These are phyloP conservation scores for Cheilosia vulpina DNA, from an alignment of 2,888 invertebrate genomes.

Conservation along the genomic window DNA sequence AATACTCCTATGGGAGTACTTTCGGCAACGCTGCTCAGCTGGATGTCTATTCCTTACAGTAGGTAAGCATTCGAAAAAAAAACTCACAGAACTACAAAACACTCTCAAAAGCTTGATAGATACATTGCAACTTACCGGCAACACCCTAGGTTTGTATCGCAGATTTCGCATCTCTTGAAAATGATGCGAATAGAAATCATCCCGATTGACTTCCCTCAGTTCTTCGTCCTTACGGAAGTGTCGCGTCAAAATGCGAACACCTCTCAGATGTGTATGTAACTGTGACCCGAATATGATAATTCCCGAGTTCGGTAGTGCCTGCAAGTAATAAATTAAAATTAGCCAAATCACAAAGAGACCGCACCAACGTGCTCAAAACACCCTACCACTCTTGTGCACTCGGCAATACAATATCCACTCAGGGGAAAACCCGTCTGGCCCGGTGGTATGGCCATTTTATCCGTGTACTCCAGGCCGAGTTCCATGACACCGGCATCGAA, in stretches of 20 bases:
- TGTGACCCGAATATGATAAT: slow-evolving; percentile 98
- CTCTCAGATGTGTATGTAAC: slow-evolving; percentile 97
- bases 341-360: slow-evolving; percentile 36
- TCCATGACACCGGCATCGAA: slow-evolving; percentile 98
- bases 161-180: slow-evolving; percentile 98
- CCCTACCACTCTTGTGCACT: slow-evolving; percentile 95
- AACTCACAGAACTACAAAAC: background rate
- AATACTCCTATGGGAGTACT: too few relatives aligned
- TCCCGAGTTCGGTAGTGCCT: slow-evolving; percentile 92
- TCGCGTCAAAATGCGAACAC: slow-evolving; percentile 91
- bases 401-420: slow-evolving; percentile 95
- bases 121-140: slow-evolving; percentile 87
- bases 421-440: slow-evolving; percentile 90
- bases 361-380: slow-evolving; percentile 16
- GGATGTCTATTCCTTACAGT: too few relatives aligned
- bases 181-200: slow-evolving; percentile 98
- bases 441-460: slow-evolving; percentile 99
- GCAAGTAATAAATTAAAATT: slow-evolving; percentile 74
- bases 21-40: too few relatives aligned
- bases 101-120: background rate
- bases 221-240: slow-evolving; percentile 93
- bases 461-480: slow-evolving; percentile 97
- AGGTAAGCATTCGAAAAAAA: background rate
- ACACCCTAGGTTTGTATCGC: slow-evolving; percentile 89
- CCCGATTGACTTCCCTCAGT: slow-evolving; percentile 92